A percentile compares a stretch with the other conserved stretches of the same genome.
Conservation (phyloP, 2,888 invertebrate genomes). For the Caenorhabditis angaria region DNA sequence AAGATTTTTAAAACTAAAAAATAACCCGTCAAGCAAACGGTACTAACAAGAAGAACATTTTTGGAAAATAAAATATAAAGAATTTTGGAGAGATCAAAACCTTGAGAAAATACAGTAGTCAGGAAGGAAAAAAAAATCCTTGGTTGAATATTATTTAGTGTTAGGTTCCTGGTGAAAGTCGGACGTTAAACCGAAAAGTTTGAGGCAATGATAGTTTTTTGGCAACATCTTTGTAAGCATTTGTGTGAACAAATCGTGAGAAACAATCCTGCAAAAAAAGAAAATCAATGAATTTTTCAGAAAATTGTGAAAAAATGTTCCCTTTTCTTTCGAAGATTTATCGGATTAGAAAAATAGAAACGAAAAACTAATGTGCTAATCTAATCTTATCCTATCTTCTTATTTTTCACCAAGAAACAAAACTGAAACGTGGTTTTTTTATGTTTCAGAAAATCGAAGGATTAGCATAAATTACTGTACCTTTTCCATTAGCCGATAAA, state of each 20-base stretch:
- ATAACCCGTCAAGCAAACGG: background rate
- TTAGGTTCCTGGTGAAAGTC: conserved; percentile 38
- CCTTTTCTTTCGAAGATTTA: background rate
- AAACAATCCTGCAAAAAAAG: conserved; percentile 54
- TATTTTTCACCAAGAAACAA: too few species aligned
- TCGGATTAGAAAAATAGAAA: background rate
- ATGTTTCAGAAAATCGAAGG: too few species aligned
- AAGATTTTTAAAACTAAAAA: background rate
- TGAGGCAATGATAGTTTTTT: conserved; percentile 61
- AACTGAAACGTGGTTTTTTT: background rate
- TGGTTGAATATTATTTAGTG: too few species aligned
- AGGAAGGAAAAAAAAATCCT: too few species aligned
- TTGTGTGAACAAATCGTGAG: conserved; percentile 64
- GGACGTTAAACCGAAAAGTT: conserved; percentile 60
- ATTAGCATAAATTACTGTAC: conserved; percentile 14
- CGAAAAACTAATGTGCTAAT: background rate
- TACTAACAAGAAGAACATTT: background rate
- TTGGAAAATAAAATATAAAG: background rate
- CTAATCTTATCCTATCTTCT: background rate
- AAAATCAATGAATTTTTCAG: background rate
- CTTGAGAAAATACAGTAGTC: conserved; percentile 8
- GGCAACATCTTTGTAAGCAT: conserved; percentile 61
- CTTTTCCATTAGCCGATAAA: conserved; percentile 64
- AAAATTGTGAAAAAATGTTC: background rate
- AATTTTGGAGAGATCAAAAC: background rate